Evolutionary conservation across 1,140 invertebrate species (phyloP), one percentile per base, ranked within the genome.

Genomic region (Drepana arcuata): DNA sequence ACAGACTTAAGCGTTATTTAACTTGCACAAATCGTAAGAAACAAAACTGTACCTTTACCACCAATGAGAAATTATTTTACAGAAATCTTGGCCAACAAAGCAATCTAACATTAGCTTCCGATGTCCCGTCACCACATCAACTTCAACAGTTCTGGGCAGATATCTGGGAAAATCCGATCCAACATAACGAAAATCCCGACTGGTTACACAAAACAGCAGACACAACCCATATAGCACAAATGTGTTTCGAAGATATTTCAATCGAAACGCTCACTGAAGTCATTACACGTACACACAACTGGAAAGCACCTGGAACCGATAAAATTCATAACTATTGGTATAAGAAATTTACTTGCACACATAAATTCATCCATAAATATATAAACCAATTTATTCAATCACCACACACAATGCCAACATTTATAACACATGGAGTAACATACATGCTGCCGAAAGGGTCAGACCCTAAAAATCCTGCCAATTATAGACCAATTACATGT

Each of bases 241-340:
- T 48, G 46, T 35, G 43, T 9, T 42, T 48, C 28, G 15, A 6
- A 24, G 21, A 39, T 7, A 16, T 48, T 7, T 34, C 14, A n/a
- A 10, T 4, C n/a, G 14, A 33, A 16, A 39, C 37, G 13, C 9
- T 42, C 21, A 18, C 21, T n/a, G 7, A 13, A 12, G 12, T 34
- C 3, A 30, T 24, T 7, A 25, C n/a, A 7, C 34, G 12, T 4
- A 39, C 29, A 16, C 28, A 48, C 15, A 53, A 48, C 10, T 53
- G 44, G 49, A 53, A 53, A 39, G 33, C 44, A 7, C 25, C 44
- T 11, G 44, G 38, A 13, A 21, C 28, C 25, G 49, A 52, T n/a
- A 21, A 24, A 15, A 15, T 47, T 33, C 40, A 52, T 31, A 47
- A 43, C 16, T 53, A 38, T 24, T 45, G 50, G 50, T 41, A 27